Conservation (phyloP, 2,113 vertebrate genomes). For the Tringa solitaria region DNA sequence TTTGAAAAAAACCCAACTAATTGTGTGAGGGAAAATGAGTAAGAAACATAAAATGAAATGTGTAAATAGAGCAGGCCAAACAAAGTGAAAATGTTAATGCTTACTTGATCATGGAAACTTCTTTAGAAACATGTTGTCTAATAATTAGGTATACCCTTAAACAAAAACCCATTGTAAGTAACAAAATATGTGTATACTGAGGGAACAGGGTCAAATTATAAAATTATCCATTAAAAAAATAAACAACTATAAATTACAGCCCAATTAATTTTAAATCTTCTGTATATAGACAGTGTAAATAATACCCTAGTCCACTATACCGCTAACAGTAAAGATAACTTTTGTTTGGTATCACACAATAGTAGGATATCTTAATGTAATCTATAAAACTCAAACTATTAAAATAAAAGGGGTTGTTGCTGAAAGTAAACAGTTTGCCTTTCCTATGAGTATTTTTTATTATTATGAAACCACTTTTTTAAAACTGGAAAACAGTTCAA, state of each 20-base stretch:
- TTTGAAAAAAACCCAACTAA: background rate
- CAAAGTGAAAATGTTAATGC: background rate
- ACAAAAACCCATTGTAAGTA: background rate
- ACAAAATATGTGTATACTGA: background rate
- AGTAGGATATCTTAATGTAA: background rate
- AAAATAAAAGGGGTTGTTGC: background rate
- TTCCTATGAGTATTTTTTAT: background rate
- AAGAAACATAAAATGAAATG: background rate
- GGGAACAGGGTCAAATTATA: background rate
- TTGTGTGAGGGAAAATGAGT: background rate
- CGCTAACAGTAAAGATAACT: background rate
- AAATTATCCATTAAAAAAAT: background rate
- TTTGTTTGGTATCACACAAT: background rate
- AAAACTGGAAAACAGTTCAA: background rate
- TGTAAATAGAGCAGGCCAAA: background rate
- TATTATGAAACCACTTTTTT: background rate
- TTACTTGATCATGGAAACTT: background rate
- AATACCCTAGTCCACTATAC: background rate
- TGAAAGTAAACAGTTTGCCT: background rate
- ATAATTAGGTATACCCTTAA: background rate
- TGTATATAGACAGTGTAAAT: background rate
- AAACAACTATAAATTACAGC: background rate
- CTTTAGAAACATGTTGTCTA: background rate
- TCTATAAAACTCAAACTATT: background rate
- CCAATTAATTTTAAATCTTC: background rate